A percentile compares a stretch with the other conserved stretches of the same genome.
phyloP scores from a whole-genome alignment of 2,888 invertebrate genomes.

The Hyalella azteca region DNA sequence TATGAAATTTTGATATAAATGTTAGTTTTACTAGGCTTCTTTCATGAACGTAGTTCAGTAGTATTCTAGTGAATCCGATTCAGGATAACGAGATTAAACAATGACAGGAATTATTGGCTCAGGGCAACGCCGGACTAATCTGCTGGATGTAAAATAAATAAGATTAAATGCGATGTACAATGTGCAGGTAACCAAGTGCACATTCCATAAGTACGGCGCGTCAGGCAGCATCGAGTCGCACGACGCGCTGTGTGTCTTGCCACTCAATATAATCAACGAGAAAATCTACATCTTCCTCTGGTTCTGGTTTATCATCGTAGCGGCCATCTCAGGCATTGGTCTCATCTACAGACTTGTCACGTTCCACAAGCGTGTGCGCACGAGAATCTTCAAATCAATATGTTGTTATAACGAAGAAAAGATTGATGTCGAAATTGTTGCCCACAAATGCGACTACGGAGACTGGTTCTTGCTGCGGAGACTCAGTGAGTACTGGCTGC shows the following conservation, averaged over 20 bases:
- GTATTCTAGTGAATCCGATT: too few relatives aligned
- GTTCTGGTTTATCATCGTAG: conserved; percentile 61
- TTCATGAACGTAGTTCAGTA: too few relatives aligned
- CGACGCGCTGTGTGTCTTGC: conserved; percentile 89
- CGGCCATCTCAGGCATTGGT: conserved; percentile 59
- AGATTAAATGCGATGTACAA: too few relatives aligned
- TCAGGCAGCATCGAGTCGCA: conserved; percentile 79
- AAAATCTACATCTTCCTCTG: conserved; percentile 71
- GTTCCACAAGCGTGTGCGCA: conserved; percentile 25
- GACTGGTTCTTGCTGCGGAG: conserved; percentile 44
- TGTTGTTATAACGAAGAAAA: conserved; percentile 1
- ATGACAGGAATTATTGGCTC: too few relatives aligned
- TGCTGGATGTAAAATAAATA: too few relatives aligned
- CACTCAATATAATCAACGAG: conserved; percentile 88
- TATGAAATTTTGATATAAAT: too few relatives aligned
- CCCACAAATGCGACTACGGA: conserved; percentile 33
- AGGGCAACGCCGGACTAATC: too few relatives aligned
- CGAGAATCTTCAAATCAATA: not conserved
- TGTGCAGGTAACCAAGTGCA: conserved; percentile 58
- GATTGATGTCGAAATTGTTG: conserved; percentile 32
- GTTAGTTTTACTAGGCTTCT: too few relatives aligned
- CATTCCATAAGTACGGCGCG: conserved; percentile 59
- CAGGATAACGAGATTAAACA: too few relatives aligned
- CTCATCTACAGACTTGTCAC: conserved; percentile 59
- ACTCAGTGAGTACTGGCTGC: conserved; percentile 35